Evolutionary conservation across 2,113 vertebrate species (phyloP), one percentile per base, ranked within the genome.

Genomic region (Oriolus oriolus): DNA sequence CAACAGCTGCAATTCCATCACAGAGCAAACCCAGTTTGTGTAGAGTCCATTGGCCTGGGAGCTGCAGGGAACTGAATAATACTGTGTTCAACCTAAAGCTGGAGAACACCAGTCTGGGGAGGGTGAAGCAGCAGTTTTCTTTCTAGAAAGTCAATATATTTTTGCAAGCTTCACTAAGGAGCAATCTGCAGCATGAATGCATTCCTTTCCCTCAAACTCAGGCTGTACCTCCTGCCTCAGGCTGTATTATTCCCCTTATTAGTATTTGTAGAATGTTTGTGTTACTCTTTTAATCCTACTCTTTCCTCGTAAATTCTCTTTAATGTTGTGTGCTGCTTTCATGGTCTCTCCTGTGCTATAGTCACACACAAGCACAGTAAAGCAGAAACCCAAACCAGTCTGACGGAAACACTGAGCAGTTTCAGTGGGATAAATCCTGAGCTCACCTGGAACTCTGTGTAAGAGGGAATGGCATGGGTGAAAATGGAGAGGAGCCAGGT

Each of bases 1-100:
- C 80, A 75, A 78, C 71, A 79, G 68, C 91, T 95, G 84, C 90
- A 81, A 84, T 97, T 97, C 87, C 54, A 76, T 68, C 89, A 53
- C 35, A 50, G 49, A 86, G 82, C 49, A 86, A 95, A 87, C 31
- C 84, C 88, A 4, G 52, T 37, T 83, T 66, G 77, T 49, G 80
- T 11, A 42, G 14, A 57, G 68, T 74, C 71, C 84, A 74, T 52
- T 0, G 2, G 68, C 47, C 53, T 12, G 39, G 24, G 70, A 64
- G 84, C 93, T 92, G 66, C 11, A 45, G 93, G 93, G 90, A 91
- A 77, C 1, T 68, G 80, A 74, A 8, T 26, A 80, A 94, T 26
- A 6, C 41, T 37, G 52, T 56, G 91, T 19, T 78, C 78, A 92
- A 31, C 41, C 82, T 24, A 26, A 49, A 94, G 41, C 69, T 56